A percentile compares a stretch with the other conserved stretches of the same genome.
Conservation (phyloP, 2,888 invertebrate species). For the Magallana nippona region DNA sequence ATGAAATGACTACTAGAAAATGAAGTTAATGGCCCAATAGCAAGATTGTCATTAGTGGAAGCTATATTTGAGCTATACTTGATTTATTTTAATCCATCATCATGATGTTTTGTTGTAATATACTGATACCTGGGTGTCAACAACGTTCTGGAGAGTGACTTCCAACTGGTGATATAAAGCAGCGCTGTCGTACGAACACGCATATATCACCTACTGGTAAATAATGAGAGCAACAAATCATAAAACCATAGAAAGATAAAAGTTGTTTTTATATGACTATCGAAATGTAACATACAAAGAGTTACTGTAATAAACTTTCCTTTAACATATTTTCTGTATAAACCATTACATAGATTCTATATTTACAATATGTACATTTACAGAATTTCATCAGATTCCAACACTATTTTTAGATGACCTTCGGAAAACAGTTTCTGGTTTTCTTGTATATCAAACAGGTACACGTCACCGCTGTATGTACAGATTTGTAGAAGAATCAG, state of each 20-base stretch:
- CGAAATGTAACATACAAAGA: no score
- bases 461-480: slow-evolving; percentile 42
- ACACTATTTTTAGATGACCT: slow-evolving; percentile 35
- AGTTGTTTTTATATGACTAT: no score
- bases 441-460: slow-evolving; percentile 50
- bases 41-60: no score
- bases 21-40: no score
- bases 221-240: no score
- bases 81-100: no score
- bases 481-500: slow-evolving; percentile 53
- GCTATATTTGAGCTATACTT: not conserved
- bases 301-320: no score
- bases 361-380: not conserved
- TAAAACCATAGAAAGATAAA: no score
- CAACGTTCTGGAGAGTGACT: slow-evolving; percentile 51
- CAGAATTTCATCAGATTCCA: slow-evolving; percentile 41
- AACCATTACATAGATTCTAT: no score
- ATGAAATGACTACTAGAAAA: no score
- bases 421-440: slow-evolving; percentile 45
- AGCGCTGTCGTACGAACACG: slow-evolving; percentile 53
- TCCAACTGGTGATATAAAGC: slow-evolving; percentile 53
- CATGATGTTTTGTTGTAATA: not conserved
- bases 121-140: slow-evolving; percentile 55
- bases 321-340: not conserved
- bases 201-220: slow-evolving; percentile 51